Evolutionary conservation across 2,113 vertebrate species (phyloP), one percentile per base, ranked within the genome.

Genomic region (Eretmochelys imbricata): DNA sequence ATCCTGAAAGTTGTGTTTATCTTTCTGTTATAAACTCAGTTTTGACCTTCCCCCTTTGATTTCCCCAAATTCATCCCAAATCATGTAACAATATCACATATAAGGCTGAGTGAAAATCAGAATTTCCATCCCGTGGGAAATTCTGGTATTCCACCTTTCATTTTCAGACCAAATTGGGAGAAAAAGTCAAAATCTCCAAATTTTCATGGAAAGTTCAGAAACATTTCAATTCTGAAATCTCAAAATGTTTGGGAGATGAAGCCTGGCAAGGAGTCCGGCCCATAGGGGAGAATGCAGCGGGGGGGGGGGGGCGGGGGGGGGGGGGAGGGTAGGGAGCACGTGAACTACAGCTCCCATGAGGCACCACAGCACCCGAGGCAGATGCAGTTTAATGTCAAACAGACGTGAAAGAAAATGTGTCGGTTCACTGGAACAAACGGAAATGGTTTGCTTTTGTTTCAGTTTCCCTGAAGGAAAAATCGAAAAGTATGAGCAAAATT

Each of bases 21-120:
- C 10, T 96, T 92, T 95, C 96, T 96, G 48, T 65, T 95, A n/a
- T 90, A 97, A 96, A 90, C 85, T 85, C 62, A n/a, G 42, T 91
- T 95, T 94, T 95, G 95, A 97, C 89, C 95, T 96, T 94, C 90
- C 4, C 10, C 94, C 69, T 87, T 57, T 76, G 65, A 92, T 91
- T 96, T 95, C 93, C 95, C 84, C 83, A 92, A 97, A 27, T 78
- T 95, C 92, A 91, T 27, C 9, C 84, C 35, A 79, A 5, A 93
- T 93, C 87, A 93, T 94, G 16, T 92, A 94, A 20, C 89, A 94
- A 95, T 82, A 89, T 81, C 31, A 96, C 93, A 62, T 55, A 55
- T 46, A 87, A 89, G 80, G 0, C 1, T 48, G 69, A 42, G 8
- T 69, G 94, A 89, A 95, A 96, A 76, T 24, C 84, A 57, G 48